phyloP scores from a whole-genome alignment of 2,888 invertebrate species.

The Melolontha melolontha region DNA sequence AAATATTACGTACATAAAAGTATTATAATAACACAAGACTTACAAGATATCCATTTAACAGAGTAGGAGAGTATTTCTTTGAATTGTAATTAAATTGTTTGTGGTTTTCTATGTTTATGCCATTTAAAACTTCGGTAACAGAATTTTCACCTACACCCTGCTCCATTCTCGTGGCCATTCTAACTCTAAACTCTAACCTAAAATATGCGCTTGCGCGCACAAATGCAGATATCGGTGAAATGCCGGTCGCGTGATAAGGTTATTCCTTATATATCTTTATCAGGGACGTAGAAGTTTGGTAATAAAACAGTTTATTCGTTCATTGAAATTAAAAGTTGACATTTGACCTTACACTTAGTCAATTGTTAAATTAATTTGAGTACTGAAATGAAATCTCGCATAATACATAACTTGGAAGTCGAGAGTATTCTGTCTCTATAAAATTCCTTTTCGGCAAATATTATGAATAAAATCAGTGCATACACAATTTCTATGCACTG shows the following conservation, averaged over 20 bases:
- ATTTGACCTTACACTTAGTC: constrained; percentile 33
- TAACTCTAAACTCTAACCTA: constrained; percentile 37
- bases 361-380: constrained; percentile 33
- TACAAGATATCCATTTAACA: constrained; percentile 51
- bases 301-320: constrained; percentile 13
- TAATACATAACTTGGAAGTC: not conserved
- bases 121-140: constrained; percentile 50
- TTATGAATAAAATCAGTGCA: not conserved
- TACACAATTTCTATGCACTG: too few species aligned
- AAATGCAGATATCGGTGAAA: constrained; percentile 39
- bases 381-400: not conserved
- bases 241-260: constrained; percentile 45
- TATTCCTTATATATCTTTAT: constrained; percentile 38
- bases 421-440: not conserved
- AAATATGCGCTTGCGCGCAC: constrained; percentile 47
- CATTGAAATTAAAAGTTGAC: constrained; percentile 40
- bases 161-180: constrained; percentile 51
- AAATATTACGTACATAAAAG: not conserved
- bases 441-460: not conserved
- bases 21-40: constrained; percentile 41
- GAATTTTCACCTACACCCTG: constrained; percentile 50
- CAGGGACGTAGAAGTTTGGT: constrained; percentile 21
- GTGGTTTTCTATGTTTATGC: constrained; percentile 46
- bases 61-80: constrained; percentile 45
- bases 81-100: constrained; percentile 32